Evolutionary conservation across 1,140 invertebrate genomes (phyloP).

Genomic region (Zaprionus camerounensis): DNA sequence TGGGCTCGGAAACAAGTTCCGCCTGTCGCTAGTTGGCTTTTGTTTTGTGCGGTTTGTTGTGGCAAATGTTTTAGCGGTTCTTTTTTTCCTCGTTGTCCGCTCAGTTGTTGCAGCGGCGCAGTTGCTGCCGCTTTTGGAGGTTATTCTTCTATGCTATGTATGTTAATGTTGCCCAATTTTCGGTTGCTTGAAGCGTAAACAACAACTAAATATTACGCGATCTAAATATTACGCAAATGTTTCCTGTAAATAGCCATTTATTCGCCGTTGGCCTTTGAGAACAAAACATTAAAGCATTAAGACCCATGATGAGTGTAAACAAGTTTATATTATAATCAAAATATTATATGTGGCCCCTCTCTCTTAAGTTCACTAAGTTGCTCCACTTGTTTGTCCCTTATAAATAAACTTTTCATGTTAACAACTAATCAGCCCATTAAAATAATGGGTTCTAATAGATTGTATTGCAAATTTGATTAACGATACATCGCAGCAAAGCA

Average conservation of each 20-base stretch:
- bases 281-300: neutral
- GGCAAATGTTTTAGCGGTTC: slow-evolving; percentile 54
- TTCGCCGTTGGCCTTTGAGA: neutral
- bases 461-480: slow-evolving; percentile 22
- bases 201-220: slow-evolving; percentile 40
- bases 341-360: neutral
- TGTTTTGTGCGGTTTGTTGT: slow-evolving; percentile 40
- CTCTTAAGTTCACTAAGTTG: neutral
- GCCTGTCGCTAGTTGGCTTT: slow-evolving; percentile 34
- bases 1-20: slow-evolving; percentile 59
- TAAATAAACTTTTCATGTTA: neutral
- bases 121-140: slow-evolving; percentile 52
- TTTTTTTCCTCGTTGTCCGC: slow-evolving; percentile 35
- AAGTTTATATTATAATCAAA: slow-evolving; percentile 1
- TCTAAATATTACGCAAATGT: slow-evolving; percentile 52
- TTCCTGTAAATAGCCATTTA: slow-evolving; percentile 46
- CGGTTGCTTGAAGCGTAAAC: slow-evolving; percentile 51
- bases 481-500: slow-evolving; percentile 4
- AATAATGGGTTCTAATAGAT: neutral
- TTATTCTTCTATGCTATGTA: slow-evolving; percentile 48
- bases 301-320: neutral
- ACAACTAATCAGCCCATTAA: neutral
- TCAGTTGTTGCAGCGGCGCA: slow-evolving; percentile 17
- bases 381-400: neutral
- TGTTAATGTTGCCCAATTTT: slow-evolving; percentile 53